These are phyloP conservation scores for Paramormyrops hopkinsi DNA, from an alignment of 2,797 vertebrate species.

Conservation along the genomic window DNA sequence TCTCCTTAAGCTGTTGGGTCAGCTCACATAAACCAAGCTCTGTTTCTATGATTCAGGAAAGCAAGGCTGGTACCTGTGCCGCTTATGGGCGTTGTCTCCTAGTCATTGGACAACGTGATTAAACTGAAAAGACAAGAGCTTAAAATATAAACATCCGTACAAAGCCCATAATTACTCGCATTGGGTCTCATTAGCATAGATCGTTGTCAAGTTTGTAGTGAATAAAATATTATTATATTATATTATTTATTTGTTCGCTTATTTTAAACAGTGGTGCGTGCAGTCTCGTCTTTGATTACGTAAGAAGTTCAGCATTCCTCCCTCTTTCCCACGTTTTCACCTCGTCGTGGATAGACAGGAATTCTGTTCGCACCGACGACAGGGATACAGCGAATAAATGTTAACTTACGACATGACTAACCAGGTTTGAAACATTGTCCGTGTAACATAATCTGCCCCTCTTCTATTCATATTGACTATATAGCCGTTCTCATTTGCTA, in stretches of 20 bases:
- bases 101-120: neutral
- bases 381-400: neutral
- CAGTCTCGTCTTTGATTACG: neutral
- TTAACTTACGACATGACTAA: neutral
- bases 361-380: neutral
- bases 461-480: neutral
- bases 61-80: neutral
- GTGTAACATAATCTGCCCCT: neutral
- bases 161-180: neutral
- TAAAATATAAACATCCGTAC: neutral
- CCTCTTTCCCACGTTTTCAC: neutral
- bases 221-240: neutral
- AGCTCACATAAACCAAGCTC: neutral
- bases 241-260: neutral
- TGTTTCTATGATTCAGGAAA: neutral
- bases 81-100: neutral
- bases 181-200: neutral
- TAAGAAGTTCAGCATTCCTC: neutral
- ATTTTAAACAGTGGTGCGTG: neutral
- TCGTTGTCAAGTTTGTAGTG: neutral
- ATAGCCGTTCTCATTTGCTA: neutral
- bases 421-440: neutral
- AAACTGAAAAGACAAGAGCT: neutral
- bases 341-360: neutral
- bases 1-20: neutral